Percentiles rank a stretch among this genome's conserved stretches.
Conservation (phyloP, 1,140 invertebrate genomes). For the Diorhabda sublineata region DNA sequence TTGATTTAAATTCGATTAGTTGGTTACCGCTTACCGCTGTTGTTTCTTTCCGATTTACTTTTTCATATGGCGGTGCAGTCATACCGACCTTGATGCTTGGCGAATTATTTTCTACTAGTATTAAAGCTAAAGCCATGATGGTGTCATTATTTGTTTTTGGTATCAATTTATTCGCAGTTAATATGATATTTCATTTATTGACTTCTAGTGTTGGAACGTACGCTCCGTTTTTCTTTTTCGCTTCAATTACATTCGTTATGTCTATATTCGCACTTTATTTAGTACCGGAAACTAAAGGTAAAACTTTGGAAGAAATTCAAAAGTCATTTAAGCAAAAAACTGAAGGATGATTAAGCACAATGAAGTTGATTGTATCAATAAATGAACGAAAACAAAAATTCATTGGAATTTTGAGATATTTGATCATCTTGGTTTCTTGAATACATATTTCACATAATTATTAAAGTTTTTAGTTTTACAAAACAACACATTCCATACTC, state of each 20-base stretch:
- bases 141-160: constrained; percentile 30
- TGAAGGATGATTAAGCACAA: too few relatives aligned
- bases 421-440: too few relatives aligned
- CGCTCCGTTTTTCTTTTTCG: constrained; percentile 78
- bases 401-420: too few relatives aligned
- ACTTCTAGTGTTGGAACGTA: constrained; percentile 57
- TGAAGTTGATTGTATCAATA: too few relatives aligned
- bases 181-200: constrained; percentile 44
- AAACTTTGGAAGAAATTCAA: constrained; percentile 85
- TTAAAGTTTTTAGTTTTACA: too few relatives aligned
- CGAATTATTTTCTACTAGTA: constrained; percentile 42
- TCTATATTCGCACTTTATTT: constrained; percentile 72
- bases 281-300: constrained; percentile 90
- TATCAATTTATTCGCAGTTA: constrained; percentile 37
- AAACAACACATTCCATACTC: too few relatives aligned
- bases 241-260: constrained; percentile 66
- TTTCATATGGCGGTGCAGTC: constrained; percentile 35
- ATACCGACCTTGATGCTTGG: constrained; percentile 40
- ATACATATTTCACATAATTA: too few relatives aligned
- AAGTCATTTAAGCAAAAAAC: constrained; percentile 56
- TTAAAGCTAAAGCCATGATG: constrained; percentile 37
- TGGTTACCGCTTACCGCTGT: constrained; percentile 38
- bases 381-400: too few relatives aligned
- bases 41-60: constrained; percentile 33
- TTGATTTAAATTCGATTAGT: constrained; percentile 34